phyloP scores from a whole-genome alignment of 2,113 vertebrate genomes.

The Ciconia stormi region DNA sequence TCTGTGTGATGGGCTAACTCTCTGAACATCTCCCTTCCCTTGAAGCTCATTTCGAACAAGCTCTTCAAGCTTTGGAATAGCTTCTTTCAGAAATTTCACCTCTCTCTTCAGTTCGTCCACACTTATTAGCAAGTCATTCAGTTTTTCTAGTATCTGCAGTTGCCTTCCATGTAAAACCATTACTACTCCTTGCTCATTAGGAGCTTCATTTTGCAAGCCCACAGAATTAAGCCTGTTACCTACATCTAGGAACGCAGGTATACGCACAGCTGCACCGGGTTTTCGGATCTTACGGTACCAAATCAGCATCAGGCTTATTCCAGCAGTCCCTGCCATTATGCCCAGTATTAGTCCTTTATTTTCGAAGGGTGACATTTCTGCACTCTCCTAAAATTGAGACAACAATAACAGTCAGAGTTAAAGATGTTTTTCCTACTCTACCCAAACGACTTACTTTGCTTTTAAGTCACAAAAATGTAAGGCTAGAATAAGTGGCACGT shows the following conservation, averaged over 20 bases:
- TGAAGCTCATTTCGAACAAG: constrained; percentile 83
- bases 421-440: not conserved
- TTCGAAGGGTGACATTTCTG: constrained; percentile 83
- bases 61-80: constrained; percentile 84
- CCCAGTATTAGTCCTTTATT: constrained; percentile 84
- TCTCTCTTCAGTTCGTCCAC: constrained; percentile 92
- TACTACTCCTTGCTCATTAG: constrained; percentile 31
- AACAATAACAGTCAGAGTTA: not conserved
- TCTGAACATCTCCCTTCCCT: constrained; percentile 62
- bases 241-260: not conserved
- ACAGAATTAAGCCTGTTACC: constrained; percentile 4
- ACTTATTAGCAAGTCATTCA: constrained; percentile 83
- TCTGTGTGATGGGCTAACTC: constrained; percentile 78
- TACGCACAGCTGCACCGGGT: not conserved
- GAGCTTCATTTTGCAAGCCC: constrained; percentile 27
- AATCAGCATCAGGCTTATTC: constrained; percentile 81
- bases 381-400: constrained; percentile 65
- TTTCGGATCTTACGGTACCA: constrained; percentile 78
- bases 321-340: constrained; percentile 86
- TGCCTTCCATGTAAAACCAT: constrained; percentile 74
- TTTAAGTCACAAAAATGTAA: not conserved
- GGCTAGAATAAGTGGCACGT: rapidly evolving
- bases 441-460: not conserved
- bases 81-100: constrained; percentile 84
- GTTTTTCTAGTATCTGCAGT: constrained; percentile 85